Conservation (phyloP, 2,888 invertebrate genomes). For the Agelastica alni region DNA sequence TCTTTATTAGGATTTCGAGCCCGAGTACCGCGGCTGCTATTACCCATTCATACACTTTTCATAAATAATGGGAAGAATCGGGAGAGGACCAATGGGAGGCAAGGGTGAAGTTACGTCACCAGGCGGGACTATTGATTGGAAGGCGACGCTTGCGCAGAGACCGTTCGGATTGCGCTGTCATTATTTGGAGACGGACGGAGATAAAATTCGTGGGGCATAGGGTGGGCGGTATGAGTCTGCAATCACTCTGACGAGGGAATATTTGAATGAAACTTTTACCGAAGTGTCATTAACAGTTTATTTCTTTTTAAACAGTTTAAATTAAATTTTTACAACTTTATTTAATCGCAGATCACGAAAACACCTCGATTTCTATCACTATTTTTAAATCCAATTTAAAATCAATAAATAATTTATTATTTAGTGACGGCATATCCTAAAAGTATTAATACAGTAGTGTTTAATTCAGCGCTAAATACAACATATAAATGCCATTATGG, state of each 20-base stretch:
- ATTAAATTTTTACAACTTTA: too few relatives aligned
- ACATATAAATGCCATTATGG: too few relatives aligned
- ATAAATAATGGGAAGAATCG: conserved; percentile 64
- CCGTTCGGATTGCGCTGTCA: conserved; percentile 23
- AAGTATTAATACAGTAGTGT: too few relatives aligned
- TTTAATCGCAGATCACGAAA: too few relatives aligned
- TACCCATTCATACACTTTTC: conserved; percentile 60
- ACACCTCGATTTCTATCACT: too few relatives aligned
- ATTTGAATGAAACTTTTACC: conserved; percentile 14
- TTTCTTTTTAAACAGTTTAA: too few relatives aligned
- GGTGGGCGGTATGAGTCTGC: conserved; percentile 16
- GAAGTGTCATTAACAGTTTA: too few relatives aligned
- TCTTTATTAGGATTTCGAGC: conserved; percentile 47
- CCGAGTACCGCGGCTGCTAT: conserved; percentile 55
- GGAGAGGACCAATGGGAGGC: conserved; percentile 59
- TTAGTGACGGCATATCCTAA: too few relatives aligned
- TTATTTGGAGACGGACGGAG: conserved; percentile 19
- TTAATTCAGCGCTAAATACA: too few relatives aligned
- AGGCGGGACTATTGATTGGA: conserved; percentile 59
- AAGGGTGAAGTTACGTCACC: conserved; percentile 60
- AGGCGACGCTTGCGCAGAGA: conserved; percentile 43
- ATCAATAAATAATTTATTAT: too few relatives aligned
- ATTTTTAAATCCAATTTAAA: too few relatives aligned
- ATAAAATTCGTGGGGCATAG: conserved; percentile 10
- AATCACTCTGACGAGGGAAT: conserved; percentile 19